Base-by-base conservation (phyloP, 2,888 invertebrate species). In the Lepidonotus clava region DNA sequence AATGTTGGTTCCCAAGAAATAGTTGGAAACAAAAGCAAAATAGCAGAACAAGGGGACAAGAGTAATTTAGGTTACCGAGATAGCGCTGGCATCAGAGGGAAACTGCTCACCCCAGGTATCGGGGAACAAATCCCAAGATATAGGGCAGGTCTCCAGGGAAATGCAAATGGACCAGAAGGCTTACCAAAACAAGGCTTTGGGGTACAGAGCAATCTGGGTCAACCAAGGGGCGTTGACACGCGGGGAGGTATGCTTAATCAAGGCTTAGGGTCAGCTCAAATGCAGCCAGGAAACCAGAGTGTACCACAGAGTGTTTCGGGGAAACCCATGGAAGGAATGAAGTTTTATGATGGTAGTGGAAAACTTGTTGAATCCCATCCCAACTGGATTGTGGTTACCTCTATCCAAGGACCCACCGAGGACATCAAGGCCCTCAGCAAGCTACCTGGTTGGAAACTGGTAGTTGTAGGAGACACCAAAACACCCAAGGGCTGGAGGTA, bases 351-450 rank as follows among this genome's bases (percentile, higher is more conserved):
- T 28, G 80, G 80, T 5, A 80, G 80, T 18, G 80, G 80, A 14
- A 46, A 41, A 1, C 41, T 46, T 11, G 83, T 53, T 11, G 56
- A 21, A 36, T 34, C 24, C 28, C n/a, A 38, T 0, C 34, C 41
- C 34, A 85, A 85, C 24, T 85, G 85, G 85, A 67, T 67, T 24
- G 85, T 85, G 21, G 76, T 76, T 2, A 85, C 85, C 32, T 71
- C 71, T 0, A 85, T 85, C 67, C 53, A 85, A 14, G 51, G 24
- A 18, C 85, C 85, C 6, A 85, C 85, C n/a, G 41, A 4, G 1
- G 71, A 67, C 46, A 46, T 85, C 2, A 34, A 36, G n/a, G 76
- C 36, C 5, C 76, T 85, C 24, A 85, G 67, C 21, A 1, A 40
- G 38, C 38, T 71, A 34, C 56, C 67, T 2, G 76, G 76, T 2